Percentiles rank a stretch among this genome's conserved stretches.
These are phyloP conservation scores for Antechinus stuartii DNA, from an alignment of 2,113 vertebrate species.

Conservation along the genomic window DNA sequence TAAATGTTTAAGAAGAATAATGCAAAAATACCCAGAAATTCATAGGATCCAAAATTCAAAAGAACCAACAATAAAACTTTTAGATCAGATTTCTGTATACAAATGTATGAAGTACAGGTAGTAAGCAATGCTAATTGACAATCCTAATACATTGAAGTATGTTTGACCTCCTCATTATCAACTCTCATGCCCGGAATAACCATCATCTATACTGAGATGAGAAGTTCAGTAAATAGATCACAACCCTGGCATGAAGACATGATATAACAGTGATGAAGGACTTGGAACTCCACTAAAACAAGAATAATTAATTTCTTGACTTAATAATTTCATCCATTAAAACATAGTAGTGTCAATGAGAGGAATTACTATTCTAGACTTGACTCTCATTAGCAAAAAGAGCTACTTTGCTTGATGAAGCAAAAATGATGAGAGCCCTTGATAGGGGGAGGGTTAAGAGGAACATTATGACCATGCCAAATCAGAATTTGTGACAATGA, in stretches of 20 bases:
- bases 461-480: background rate
- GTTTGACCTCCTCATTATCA: background rate
- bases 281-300: background rate
- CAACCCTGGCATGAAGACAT: background rate
- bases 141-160: background rate
- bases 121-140: background rate
- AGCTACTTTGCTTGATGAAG: background rate
- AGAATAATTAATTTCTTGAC: background rate
- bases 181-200: background rate
- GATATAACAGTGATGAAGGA: background rate
- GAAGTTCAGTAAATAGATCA: background rate
- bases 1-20: background rate
- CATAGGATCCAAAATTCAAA: background rate
- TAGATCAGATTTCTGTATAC: background rate
- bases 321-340: background rate
- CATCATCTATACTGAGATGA: background rate
- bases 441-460: background rate
- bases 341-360: background rate
- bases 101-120: background rate
- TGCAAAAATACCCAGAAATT: background rate
- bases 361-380: background rate
- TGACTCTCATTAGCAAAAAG: background rate
- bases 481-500: background rate
- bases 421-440: background rate
- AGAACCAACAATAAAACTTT: background rate